Percentiles rank a stretch among this genome's conserved stretches.
These are phyloP conservation scores for Anarhynchus alexandrinus DNA, from an alignment of 2,113 vertebrate genomes.

Conservation along the genomic window DNA sequence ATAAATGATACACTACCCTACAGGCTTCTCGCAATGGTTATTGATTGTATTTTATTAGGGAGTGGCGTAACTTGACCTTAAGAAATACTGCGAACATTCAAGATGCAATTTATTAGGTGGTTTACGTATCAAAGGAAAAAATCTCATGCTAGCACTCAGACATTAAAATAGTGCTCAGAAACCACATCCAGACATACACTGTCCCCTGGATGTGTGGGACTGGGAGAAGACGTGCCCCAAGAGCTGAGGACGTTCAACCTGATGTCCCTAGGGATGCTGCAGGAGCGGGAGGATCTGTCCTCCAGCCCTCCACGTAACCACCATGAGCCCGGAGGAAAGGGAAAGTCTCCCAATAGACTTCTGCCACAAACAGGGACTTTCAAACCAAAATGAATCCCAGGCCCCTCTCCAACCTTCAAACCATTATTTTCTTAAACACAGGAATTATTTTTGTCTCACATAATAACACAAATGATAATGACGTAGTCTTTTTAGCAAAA, in stretches of 20 bases:
- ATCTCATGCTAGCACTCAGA: background rate
- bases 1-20: constrained; percentile 38
- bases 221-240: background rate
- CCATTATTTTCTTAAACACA: constrained; percentile 44
- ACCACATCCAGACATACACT: background rate
- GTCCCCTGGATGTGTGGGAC: background rate
- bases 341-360: background rate
- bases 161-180: background rate
- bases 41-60: constrained; percentile 44
- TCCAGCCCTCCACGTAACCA: background rate
- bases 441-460: constrained; percentile 35
- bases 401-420: constrained; percentile 2
- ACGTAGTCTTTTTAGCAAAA: constrained; percentile 28
- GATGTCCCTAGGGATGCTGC: background rate
- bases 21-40: background rate
- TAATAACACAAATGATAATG: constrained; percentile 28
- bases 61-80: constrained; percentile 37
- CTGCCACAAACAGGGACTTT: background rate
- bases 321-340: accelerated
- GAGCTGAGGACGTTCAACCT: background rate
- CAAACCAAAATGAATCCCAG: background rate
- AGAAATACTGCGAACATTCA: constrained; percentile 21
- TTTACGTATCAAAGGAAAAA: background rate
- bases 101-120: constrained; percentile 31
- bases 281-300: background rate